Evolutionary conservation across 2,888 invertebrate species (phyloP).

Genomic region (Falcaria lacertinaria): DNA sequence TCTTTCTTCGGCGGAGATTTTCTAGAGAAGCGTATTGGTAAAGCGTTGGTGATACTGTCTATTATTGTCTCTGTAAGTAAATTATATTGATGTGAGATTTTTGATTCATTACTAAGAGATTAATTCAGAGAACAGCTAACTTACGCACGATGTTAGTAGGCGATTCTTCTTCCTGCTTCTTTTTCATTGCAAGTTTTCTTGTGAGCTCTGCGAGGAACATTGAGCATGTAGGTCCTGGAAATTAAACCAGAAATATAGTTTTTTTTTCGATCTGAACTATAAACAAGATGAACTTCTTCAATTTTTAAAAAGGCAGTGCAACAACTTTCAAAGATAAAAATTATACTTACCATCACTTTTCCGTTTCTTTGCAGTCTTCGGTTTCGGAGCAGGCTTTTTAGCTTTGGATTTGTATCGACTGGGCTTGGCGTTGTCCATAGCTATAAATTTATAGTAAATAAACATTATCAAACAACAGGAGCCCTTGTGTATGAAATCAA

Average conservation of each 20-base stretch:
- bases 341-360: slow-evolving; percentile 53
- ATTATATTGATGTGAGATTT: too few relatives aligned
- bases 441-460: slow-evolving; percentile 21
- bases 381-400: slow-evolving; percentile 50
- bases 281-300: too few relatives aligned
- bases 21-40: slow-evolving; percentile 52
- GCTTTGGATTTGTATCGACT: slow-evolving; percentile 50
- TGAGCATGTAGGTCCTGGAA: slow-evolving; percentile 60
- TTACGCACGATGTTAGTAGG: slow-evolving; percentile 60
- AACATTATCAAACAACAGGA: slow-evolving; percentile 5
- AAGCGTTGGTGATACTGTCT: slow-evolving; percentile 57
- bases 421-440: slow-evolving; percentile 47
- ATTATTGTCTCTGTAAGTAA: slow-evolving; percentile 55
- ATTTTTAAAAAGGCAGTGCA: too few relatives aligned
- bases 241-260: too few relatives aligned
- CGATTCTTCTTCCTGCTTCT: slow-evolving; percentile 44
- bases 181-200: slow-evolving; percentile 51
- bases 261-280: too few relatives aligned
- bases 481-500: too few relatives aligned
- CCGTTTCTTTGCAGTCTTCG: slow-evolving; percentile 54
- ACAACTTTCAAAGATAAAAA: neutral
- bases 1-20: slow-evolving; percentile 40
- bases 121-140: slow-evolving; percentile 17
- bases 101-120: too few relatives aligned
- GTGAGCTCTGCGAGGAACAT: slow-evolving; percentile 65